These are phyloP conservation scores for Campylomormyrus tamandua DNA, from an alignment of 2,113 vertebrate genomes.

Conservation along the genomic window DNA sequence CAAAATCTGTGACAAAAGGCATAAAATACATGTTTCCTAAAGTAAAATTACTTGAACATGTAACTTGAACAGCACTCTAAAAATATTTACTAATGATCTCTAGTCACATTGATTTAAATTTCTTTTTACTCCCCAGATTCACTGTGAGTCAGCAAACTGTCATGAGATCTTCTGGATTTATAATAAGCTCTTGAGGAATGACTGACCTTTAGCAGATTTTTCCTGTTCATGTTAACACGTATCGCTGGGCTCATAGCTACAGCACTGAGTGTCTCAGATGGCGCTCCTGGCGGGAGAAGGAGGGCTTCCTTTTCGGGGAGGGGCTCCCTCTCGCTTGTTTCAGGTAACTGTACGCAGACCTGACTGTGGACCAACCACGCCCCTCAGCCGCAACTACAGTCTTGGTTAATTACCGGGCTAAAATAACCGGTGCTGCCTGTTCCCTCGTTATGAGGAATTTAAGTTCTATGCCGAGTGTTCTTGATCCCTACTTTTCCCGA, in stretches of 20 bases:
- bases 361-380: constrained; percentile 15
- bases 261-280: constrained; percentile 11
- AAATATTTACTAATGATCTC: not conserved
- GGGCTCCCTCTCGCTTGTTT: not conserved
- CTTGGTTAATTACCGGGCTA: not conserved
- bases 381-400: not conserved
- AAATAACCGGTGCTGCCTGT: not conserved
- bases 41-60: not conserved
- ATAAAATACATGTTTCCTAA: not conserved
- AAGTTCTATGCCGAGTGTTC: not conserved
- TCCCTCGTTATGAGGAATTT: not conserved
- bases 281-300: constrained; percentile 1
- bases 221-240: constrained; percentile 52
- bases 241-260: constrained; percentile 46
- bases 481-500: not conserved
- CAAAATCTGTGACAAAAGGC: not conserved
- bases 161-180: too few relatives aligned
- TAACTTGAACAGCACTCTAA: not conserved
- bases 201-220: constrained; percentile 57
- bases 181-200: not conserved
- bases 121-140: not conserved
- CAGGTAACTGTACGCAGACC: not conserved
- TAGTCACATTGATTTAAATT: not conserved
- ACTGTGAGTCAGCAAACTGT: not conserved
- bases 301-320: not conserved